phyloP scores from a whole-genome alignment of 2,888 invertebrate genomes.

The Blera fallax region DNA sequence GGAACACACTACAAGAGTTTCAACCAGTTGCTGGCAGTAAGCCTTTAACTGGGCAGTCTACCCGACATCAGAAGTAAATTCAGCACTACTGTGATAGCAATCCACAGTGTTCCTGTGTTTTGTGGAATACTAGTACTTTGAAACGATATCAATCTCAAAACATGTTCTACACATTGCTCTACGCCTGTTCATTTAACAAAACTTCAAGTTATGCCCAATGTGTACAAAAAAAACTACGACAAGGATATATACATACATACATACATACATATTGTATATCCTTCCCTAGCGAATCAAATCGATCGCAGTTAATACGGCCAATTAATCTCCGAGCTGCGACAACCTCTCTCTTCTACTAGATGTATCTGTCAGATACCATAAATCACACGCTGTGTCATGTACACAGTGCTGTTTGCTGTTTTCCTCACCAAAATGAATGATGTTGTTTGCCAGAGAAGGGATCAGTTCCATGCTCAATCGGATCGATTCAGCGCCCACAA shows the following conservation, averaged over 20 bases:
- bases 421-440: conserved; percentile 54
- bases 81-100: conserved; percentile 21
- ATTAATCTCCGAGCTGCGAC: conserved; percentile 63
- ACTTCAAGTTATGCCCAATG: conserved; percentile 9
- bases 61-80: neutral
- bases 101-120: neutral
- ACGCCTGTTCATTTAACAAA: conserved; percentile 35
- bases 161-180: conserved; percentile 51
- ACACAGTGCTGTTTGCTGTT: conserved; percentile 38
- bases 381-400: conserved; percentile 66
- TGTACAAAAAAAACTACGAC: neutral
- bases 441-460: conserved; percentile 52
- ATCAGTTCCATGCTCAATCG: conserved; percentile 39
- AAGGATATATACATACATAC: too few relatives aligned
- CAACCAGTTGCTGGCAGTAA: neutral
- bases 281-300: conserved; percentile 56
- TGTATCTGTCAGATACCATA: conserved; percentile 71
- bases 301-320: conserved; percentile 68
- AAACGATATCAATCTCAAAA: conserved; percentile 59
- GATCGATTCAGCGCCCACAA: conserved; percentile 65
- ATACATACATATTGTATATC: too few relatives aligned
- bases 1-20: too few relatives aligned
- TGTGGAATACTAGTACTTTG: neutral
- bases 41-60: neutral
- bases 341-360: conserved; percentile 59